Evolutionary conservation across 2,888 invertebrate genomes (phyloP), one percentile per base, ranked within the genome.

Genomic region (Oxycera nigricornis): DNA sequence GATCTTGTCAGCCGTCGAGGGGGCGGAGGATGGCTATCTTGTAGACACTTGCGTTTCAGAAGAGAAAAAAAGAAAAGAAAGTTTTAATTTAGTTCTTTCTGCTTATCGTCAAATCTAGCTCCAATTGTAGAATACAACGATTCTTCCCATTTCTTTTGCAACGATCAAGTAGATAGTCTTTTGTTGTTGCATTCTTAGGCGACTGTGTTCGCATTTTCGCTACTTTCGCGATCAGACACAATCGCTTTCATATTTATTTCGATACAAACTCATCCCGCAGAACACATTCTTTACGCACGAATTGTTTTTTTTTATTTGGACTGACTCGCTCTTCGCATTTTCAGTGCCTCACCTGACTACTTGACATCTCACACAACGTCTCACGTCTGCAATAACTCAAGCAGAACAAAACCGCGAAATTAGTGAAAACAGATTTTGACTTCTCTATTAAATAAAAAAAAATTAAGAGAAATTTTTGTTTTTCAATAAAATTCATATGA

Each of bases 311-410:
- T 30, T 26, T 50, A 28, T 52, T 62, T 14, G 7, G 24, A 55
- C 20, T 35, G 62, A 62, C 30, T 52, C 70, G 70, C 52, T 28
- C 70, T n/a, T 70, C 70, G 70, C 70, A 55, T 30, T 70, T 55
- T 76, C 74, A 59, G 75, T 75, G 73, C 52, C 75, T 77, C 76
- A 76, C 70, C 74, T 76, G 77, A 76, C 76, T 74, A 76, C 52
- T 73, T 76, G 77, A 78, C 77, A 77, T 77, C 75, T 55, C 75
- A 70, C 70, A 74, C 75, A 78, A 79, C 82, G 81, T n/a, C n/a
- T n/a, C n/a, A n/a, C 80, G 83, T 84, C 84, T 84, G 83, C 84
- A 84, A 83, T 84, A 83, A 83, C 84, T 84, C 83, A 84, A 83
- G 84, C 84, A 84, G 84, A 84, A 83, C 83, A 84, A 83, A 83